A percentile compares a stretch with the other conserved stretches of the same genome.
Conservation (phyloP, 2,888 invertebrate genomes). For the Andrena bucephala region DNA sequence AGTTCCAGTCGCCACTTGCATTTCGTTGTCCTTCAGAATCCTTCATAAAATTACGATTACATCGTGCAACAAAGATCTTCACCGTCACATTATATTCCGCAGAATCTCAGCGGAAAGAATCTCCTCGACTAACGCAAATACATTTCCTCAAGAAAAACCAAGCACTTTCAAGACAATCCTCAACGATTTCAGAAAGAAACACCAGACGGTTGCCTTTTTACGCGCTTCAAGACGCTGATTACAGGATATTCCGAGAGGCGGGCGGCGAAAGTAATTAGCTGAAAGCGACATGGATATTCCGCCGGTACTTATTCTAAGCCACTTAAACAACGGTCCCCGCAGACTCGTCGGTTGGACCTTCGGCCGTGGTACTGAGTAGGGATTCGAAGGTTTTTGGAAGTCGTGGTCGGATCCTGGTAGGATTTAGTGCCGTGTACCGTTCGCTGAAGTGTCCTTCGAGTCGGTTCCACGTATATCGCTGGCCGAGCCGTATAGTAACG, state of each 20-base stretch:
- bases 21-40: too few species aligned
- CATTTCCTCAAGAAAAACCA: background rate
- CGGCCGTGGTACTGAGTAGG: conserved; percentile 51
- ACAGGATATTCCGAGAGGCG: conserved; percentile 11
- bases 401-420: conserved; percentile 69
- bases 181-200: background rate
- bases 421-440: conserved; percentile 77
- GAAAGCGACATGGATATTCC: conserved; percentile 49
- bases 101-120: too few species aligned
- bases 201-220: background rate
- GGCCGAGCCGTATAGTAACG: conserved; percentile 70
- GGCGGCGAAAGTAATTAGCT: conserved; percentile 65
- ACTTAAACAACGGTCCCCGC: conserved; percentile 71
- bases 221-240: conserved; percentile 6
- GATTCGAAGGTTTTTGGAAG: conserved; percentile 71
- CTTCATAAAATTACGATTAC: too few species aligned
- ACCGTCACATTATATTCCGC: too few species aligned
- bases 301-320: conserved; percentile 75
- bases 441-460: conserved; percentile 70
- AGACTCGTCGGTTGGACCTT: conserved; percentile 47
- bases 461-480: conserved; percentile 63
- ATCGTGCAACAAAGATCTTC: too few species aligned
- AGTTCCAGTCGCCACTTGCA: too few species aligned
- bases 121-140: too few species aligned
- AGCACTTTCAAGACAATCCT: background rate